phyloP scores from a whole-genome alignment of 2,113 vertebrate genomes.

The Gymnocephalus cernua region DNA sequence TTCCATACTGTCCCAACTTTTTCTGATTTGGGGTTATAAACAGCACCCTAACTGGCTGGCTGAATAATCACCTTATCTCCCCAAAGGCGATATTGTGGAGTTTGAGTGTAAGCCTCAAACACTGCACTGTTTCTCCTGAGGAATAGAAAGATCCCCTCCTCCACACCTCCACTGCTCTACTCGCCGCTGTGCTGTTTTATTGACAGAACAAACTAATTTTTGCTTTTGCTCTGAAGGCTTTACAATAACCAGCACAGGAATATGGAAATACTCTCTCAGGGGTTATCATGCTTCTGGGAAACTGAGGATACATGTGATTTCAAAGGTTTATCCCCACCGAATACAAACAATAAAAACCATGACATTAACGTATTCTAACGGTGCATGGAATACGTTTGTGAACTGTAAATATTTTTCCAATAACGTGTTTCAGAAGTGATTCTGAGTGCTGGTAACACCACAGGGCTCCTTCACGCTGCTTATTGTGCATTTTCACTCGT shows the following conservation, averaged over 20 bases:
- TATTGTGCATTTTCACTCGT: neutral
- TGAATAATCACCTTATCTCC: constrained; percentile 80
- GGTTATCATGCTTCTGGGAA: neutral
- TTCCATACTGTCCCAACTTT: too few species aligned
- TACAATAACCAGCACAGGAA: constrained; percentile 38
- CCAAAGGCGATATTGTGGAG: constrained; percentile 50
- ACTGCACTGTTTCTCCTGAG: constrained; percentile 65
- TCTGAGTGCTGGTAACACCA: too few species aligned
- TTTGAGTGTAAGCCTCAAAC: constrained; percentile 69
- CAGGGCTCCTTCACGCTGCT: neutral
- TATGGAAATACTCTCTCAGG: constrained; percentile 28
- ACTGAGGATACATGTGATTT: neutral
- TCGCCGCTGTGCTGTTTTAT: constrained; percentile 45
- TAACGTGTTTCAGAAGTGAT: neutral
- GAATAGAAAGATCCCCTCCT: constrained; percentile 40
- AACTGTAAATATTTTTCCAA: constrained; percentile 16
- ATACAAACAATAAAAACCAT: constrained; percentile 10
- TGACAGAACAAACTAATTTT: constrained; percentile 64
- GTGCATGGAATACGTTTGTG: neutral
- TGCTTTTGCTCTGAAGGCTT: constrained; percentile 58
- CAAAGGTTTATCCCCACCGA: constrained; percentile 12
- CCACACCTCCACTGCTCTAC: constrained; percentile 40
- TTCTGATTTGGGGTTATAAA: too few species aligned
- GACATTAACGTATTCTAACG: neutral
- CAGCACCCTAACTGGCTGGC: constrained; percentile 76